These are phyloP conservation scores for Dromiciops gliroides DNA, from an alignment of 2,113 vertebrate genomes.

Conservation along the genomic window DNA sequence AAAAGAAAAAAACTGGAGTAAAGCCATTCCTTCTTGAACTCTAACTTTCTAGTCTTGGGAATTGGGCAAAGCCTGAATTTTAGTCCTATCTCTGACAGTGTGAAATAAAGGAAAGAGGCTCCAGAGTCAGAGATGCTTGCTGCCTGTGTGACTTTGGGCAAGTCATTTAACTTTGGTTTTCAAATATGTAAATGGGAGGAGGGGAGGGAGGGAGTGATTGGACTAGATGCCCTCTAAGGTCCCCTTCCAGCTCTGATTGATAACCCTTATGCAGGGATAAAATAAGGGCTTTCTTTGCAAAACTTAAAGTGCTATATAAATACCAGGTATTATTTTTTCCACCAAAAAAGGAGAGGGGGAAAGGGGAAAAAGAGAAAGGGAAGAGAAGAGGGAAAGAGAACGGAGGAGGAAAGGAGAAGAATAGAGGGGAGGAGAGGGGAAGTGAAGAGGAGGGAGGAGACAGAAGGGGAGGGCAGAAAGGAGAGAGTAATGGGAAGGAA, in stretches of 20 bases:
- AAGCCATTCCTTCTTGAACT: not conserved
- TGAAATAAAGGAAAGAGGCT: not conserved
- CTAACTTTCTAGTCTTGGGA: not conserved
- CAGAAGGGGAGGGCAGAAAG: not conserved
- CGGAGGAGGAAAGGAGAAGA: too few relatives aligned
- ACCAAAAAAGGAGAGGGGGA: not conserved
- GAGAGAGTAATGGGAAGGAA: not conserved
- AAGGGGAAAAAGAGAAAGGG: not conserved
- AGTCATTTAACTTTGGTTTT: not conserved
- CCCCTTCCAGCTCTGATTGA: not conserved
- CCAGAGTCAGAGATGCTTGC: not conserved
- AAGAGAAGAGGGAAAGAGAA: too few relatives aligned
- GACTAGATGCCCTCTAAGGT: not conserved
- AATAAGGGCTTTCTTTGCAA: not conserved
- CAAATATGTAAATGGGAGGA: not conserved
- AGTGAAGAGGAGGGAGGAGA: not conserved
- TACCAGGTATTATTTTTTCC: not conserved
- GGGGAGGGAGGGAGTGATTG: not conserved
- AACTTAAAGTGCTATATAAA: not conserved
- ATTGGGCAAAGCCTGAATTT: too few relatives aligned
- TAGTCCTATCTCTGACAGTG: not conserved
- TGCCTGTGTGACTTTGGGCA: accelerated
- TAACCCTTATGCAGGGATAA: not conserved
- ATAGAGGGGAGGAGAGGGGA: not conserved
- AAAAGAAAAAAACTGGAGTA: too few relatives aligned